Conservation (phyloP, 2,113 vertebrate species). For the Cavia aperea region DNA sequence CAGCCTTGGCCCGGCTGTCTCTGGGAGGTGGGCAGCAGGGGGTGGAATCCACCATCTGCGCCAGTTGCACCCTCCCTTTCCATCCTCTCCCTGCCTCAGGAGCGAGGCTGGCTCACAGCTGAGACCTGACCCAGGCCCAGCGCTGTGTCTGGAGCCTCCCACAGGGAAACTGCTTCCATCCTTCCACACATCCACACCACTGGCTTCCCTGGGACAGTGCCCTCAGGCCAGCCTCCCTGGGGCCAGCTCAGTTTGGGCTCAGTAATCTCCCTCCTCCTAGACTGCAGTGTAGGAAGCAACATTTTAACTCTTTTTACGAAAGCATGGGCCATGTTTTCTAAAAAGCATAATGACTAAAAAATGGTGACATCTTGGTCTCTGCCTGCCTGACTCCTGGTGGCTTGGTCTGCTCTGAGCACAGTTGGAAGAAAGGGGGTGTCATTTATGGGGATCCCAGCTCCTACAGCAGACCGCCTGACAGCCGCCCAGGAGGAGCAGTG, state of each 20-base stretch:
- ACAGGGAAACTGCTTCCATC: not conserved
- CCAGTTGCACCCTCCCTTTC: not conserved
- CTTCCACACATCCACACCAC: not conserved
- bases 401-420: not conserved
- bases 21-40: not conserved
- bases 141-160: not conserved
- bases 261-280: not conserved
- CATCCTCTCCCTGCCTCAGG: not conserved
- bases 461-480: not conserved
- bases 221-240: not conserved
- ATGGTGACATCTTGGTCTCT: not conserved
- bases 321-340: not conserved
- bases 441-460: not conserved
- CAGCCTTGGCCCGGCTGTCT: not conserved
- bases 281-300: not conserved
- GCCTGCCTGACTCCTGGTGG: not conserved
- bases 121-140: not conserved
- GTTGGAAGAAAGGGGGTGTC: not conserved
- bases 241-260: not conserved
- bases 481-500: not conserved
- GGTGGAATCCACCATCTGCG: not conserved
- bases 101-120: not conserved
- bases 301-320: not conserved
- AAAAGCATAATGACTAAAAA: constrained; percentile 5
- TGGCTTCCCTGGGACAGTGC: not conserved